These are phyloP conservation scores for Adelges cooleyi DNA, from an alignment of 1,140 invertebrate species.

Conservation along the genomic window DNA sequence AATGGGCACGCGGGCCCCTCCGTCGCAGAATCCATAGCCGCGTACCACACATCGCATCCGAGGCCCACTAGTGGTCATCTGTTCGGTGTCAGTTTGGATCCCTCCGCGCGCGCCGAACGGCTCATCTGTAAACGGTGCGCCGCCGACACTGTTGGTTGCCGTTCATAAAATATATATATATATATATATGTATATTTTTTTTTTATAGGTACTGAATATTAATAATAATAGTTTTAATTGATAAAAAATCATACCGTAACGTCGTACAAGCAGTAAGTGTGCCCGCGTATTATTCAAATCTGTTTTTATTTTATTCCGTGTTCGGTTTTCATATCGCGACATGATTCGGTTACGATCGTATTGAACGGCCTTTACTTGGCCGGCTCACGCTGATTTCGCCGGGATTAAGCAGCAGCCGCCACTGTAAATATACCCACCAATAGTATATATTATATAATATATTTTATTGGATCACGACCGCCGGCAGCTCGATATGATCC, in stretches of 20 bases:
- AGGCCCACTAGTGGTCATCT: neutral
- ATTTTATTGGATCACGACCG: neutral
- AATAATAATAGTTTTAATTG: too few relatives aligned
- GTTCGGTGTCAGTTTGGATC: slow-evolving; percentile 9
- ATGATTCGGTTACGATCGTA: neutral
- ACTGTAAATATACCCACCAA: neutral
- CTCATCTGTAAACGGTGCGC: neutral
- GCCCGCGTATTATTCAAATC: too few relatives aligned
- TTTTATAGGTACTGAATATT: too few relatives aligned
- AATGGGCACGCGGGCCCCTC: neutral
- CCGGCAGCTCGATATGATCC: neutral
- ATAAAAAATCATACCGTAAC: too few relatives aligned
- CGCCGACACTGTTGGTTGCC: too few relatives aligned
- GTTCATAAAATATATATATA: too few relatives aligned
- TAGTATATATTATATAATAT: neutral
- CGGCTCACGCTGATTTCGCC: neutral
- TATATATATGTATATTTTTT: too few relatives aligned
- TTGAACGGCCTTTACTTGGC: neutral
- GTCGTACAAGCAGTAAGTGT: too few relatives aligned
- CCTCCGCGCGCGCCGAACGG: slow-evolving; percentile 3
- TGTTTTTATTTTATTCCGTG: too few relatives aligned
- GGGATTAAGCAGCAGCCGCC: neutral
- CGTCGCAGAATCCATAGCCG: neutral
- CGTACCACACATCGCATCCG: neutral
- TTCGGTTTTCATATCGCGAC: neutral